Evolutionary conservation across 2,888 invertebrate genomes (phyloP).

Genomic region (Allophyes oxyacanthae): DNA sequence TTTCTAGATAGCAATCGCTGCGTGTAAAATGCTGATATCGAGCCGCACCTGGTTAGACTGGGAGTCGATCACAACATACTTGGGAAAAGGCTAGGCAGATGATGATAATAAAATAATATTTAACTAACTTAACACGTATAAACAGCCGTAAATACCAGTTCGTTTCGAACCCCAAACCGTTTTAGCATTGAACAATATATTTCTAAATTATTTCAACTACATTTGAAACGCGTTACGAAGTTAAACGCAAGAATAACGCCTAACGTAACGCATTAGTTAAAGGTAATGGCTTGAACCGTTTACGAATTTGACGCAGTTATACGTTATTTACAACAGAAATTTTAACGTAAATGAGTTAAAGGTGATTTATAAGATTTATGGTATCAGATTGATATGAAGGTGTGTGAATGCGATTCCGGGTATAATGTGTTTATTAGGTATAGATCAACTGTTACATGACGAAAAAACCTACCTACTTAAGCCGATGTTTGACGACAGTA

Average conservation of each 20-base stretch:
- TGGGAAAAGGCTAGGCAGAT: too few species aligned
- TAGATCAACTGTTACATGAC: too few species aligned
- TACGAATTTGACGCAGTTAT: slow-evolving; percentile 40
- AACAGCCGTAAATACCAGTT: too few species aligned
- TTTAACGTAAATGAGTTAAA: slow-evolving; percentile 33
- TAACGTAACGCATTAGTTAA: slow-evolving; percentile 43
- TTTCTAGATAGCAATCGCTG: too few species aligned
- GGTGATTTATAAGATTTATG: slow-evolving; percentile 24
- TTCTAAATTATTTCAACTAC: slow-evolving; percentile 56
- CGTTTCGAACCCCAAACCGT: slow-evolving; percentile 9
- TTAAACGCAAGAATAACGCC: slow-evolving; percentile 19
- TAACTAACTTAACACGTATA: too few species aligned
- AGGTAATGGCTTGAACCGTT: slow-evolving; percentile 48
- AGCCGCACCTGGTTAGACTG: too few species aligned
- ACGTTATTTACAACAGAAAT: slow-evolving; percentile 43
- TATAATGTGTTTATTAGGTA: too few species aligned
- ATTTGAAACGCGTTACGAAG: slow-evolving; percentile 45
- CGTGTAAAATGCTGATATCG: too few species aligned
- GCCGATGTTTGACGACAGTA: too few species aligned
- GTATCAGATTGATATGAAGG: slow-evolving; percentile 17
- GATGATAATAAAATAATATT: too few species aligned
- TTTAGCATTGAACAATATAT: slow-evolving; percentile 35
- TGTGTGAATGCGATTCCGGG: slow-evolving; percentile 10
- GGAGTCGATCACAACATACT: too few species aligned
- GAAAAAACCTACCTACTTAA: too few species aligned